Percentiles rank a stretch among this genome's conserved stretches.
These are phyloP conservation scores for Drosophila hydei DNA, from an alignment of 1,140 invertebrate species.

Conservation along the genomic window DNA sequence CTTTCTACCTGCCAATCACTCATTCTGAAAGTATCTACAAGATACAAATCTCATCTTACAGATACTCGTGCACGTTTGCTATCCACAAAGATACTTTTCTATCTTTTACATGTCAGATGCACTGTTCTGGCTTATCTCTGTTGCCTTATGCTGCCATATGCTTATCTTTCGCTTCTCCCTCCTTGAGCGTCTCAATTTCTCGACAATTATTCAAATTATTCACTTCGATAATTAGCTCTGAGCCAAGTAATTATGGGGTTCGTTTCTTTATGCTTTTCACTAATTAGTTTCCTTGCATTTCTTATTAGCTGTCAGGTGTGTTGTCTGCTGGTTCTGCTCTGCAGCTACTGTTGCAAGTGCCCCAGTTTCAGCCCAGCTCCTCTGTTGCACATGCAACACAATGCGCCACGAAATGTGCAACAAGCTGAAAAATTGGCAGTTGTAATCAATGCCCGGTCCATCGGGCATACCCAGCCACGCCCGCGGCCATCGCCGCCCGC, in stretches of 20 bases:
- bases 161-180: background rate
- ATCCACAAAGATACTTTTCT: too few relatives aligned
- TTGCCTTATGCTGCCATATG: background rate
- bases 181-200: background rate
- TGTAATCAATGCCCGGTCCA: slow-evolving; percentile 61
- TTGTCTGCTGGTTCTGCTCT: background rate
- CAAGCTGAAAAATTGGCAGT: slow-evolving; percentile 65
- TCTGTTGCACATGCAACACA: slow-evolving; percentile 26
- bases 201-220: background rate
- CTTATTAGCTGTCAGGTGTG: background rate
- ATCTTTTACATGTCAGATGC: too few relatives aligned
- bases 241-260: too few relatives aligned
- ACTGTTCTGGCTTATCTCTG: background rate
- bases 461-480: slow-evolving; percentile 11
- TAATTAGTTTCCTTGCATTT: background rate
- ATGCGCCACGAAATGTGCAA: slow-evolving; percentile 52
- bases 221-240: background rate
- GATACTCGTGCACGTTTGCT: too few relatives aligned
- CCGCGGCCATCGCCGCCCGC: background rate
- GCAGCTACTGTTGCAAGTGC: background rate
- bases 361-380: background rate
- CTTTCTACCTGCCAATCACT: too few relatives aligned
- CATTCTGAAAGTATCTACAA: too few relatives aligned
- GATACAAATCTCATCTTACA: too few relatives aligned
- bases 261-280: background rate